Evolutionary conservation across 2,113 vertebrate species (phyloP).

Genomic region (Pleuronectes platessa): DNA sequence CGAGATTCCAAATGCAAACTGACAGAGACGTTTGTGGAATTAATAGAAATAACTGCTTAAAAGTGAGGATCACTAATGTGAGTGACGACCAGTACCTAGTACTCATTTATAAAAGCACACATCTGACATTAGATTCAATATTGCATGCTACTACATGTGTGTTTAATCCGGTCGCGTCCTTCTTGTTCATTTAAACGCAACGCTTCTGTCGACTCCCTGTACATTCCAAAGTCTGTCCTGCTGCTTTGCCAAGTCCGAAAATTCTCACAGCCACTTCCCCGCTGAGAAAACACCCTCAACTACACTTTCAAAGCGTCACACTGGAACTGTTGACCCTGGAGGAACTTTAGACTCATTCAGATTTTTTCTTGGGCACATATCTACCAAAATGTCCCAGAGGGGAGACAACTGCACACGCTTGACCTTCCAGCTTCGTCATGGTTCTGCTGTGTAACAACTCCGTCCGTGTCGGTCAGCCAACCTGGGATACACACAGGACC

Average conservation of each 20-base stretch:
- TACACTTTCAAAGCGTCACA: conserved; percentile 30
- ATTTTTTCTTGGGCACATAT: conserved; percentile 26
- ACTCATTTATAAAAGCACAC: no score
- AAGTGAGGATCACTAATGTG: no score
- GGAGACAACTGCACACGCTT: conserved; percentile 19
- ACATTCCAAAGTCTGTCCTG: conserved; percentile 9
- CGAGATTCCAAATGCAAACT: no score
- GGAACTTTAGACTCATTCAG: conserved; percentile 24
- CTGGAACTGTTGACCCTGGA: conserved; percentile 12
- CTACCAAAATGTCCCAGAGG: conserved; percentile 24
- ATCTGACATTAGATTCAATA: conserved; percentile 14
- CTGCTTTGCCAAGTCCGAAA: conserved; percentile 14
- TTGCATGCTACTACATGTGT: not conserved
- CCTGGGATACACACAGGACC: not conserved
- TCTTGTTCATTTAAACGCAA: conserved; percentile 22
- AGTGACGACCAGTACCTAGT: no score
- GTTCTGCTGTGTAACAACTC: conserved; percentile 27
- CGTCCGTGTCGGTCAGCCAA: conserved; percentile 26
- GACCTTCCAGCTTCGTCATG: conserved; percentile 32
- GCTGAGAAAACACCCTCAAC: conserved; percentile 15
- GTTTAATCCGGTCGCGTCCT: not conserved
- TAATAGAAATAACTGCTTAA: no score
- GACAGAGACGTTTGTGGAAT: no score
- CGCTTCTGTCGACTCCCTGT: not conserved
- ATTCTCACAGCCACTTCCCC: conserved; percentile 24